Evolutionary conservation across 2,888 invertebrate genomes (phyloP).

Genomic region (Mactromeris polynyma): DNA sequence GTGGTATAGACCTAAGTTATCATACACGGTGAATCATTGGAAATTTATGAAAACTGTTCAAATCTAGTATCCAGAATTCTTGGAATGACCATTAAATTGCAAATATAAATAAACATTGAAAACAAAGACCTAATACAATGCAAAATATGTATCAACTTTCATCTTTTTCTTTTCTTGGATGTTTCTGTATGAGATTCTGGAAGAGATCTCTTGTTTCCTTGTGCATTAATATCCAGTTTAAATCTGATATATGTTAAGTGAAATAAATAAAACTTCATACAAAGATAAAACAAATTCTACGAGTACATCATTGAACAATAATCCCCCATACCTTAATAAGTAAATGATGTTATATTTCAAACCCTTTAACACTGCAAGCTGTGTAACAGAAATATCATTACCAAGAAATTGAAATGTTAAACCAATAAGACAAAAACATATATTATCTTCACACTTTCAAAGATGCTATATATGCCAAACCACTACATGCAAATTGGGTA

Average conservation of each 20-base stretch:
- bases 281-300: background rate
- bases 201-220: constrained; percentile 33
- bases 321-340: too few relatives aligned
- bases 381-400: too few relatives aligned
- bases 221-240: background rate
- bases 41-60: background rate
- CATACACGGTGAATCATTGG: background rate
- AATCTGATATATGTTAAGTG: constrained; percentile 29
- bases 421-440: too few relatives aligned
- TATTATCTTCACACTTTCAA: too few relatives aligned
- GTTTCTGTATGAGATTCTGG: constrained; percentile 4
- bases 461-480: too few relatives aligned
- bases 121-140: background rate
- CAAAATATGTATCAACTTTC: background rate
- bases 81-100: background rate
- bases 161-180: constrained; percentile 44
- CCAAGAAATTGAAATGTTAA: too few relatives aligned
- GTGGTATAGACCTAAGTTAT: background rate
- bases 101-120: background rate
- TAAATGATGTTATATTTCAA: too few relatives aligned
- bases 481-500: too few relatives aligned
- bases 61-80: background rate
- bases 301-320: too few relatives aligned
- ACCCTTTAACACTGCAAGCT: too few relatives aligned
- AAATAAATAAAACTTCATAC: background rate